Percentiles rank a stretch among this genome's conserved stretches.
Conservation (phyloP, 2,113 vertebrate species). For the Muntiacus muntjak region DNA sequence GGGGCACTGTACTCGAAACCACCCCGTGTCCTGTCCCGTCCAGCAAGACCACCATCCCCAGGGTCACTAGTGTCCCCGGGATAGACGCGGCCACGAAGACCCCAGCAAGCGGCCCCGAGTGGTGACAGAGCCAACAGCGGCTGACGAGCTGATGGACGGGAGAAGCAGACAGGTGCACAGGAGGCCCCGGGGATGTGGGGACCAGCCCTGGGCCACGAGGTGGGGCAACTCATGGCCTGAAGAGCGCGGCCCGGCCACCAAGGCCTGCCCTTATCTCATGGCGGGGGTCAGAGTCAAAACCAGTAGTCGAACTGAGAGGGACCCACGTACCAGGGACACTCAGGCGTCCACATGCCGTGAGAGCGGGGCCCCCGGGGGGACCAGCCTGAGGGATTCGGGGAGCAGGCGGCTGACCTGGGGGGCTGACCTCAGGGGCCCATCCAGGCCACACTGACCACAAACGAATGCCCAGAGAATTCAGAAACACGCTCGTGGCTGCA, state of each 20-base stretch:
- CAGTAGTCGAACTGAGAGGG: not conserved
- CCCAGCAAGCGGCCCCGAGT: not conserved
- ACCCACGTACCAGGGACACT: not conserved
- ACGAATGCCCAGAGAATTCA: not conserved
- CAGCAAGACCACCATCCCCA: not conserved
- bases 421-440: not conserved
- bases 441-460: not conserved
- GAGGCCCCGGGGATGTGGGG: not conserved
- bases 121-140: not conserved
- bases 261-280: not conserved
- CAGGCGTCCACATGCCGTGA: not conserved
- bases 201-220: not conserved
- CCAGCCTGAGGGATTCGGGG: not conserved
- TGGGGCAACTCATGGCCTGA: not conserved
- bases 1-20: rapidly evolving
- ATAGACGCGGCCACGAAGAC: not conserved
- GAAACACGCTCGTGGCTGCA: rapidly evolving
- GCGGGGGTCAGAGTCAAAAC: too few species aligned
- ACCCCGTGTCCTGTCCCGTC: rapidly evolving
- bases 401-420: not conserved
- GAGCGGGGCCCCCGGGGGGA: rapidly evolving
- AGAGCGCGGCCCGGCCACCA: not conserved
- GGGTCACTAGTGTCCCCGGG: not conserved
- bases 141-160: rapidly evolving
- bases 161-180: not conserved